Percentiles rank a stretch among this genome's conserved stretches.
Conservation (phyloP, 2,113 vertebrate species). For the Synchiropus splendidus region DNA sequence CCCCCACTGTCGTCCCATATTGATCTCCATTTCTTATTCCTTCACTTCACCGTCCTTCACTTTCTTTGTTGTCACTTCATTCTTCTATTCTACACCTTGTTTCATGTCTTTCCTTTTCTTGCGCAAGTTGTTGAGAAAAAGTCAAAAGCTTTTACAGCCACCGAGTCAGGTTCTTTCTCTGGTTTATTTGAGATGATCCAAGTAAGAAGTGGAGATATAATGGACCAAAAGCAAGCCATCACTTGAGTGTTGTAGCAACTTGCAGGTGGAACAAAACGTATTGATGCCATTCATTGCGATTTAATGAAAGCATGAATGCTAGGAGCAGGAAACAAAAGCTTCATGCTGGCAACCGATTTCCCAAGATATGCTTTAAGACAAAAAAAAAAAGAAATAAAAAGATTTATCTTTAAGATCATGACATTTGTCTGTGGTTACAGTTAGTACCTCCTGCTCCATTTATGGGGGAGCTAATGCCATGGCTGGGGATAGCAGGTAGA, state of each 20-base stretch:
- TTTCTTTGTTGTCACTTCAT: constrained; percentile 33
- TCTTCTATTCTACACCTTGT: constrained; percentile 35
- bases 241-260: constrained; percentile 5
- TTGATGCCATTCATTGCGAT: constrained; percentile 15
- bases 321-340: constrained; percentile 12
- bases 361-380: too few relatives aligned
- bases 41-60: constrained; percentile 18
- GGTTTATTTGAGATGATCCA: constrained; percentile 1
- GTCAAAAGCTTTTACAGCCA: constrained; percentile 38
- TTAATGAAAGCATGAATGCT: constrained; percentile 18
- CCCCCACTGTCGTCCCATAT: constrained; percentile 22
- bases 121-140: constrained; percentile 24
- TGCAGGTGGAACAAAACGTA: constrained; percentile 22
- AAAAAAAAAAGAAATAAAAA: too few relatives aligned
- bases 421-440: too few relatives aligned
- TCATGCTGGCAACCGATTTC: too few relatives aligned
- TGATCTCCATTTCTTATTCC: constrained; percentile 41
- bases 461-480: too few relatives aligned
- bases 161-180: constrained; percentile 20
- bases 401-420: too few relatives aligned
- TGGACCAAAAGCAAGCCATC: constrained; percentile 9
- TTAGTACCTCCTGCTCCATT: too few relatives aligned
- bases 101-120: constrained; percentile 16
- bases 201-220: constrained; percentile 5
- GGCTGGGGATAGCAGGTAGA: too few relatives aligned